Conservation (phyloP, 2,888 invertebrate species). For the Dicycla oo region DNA sequence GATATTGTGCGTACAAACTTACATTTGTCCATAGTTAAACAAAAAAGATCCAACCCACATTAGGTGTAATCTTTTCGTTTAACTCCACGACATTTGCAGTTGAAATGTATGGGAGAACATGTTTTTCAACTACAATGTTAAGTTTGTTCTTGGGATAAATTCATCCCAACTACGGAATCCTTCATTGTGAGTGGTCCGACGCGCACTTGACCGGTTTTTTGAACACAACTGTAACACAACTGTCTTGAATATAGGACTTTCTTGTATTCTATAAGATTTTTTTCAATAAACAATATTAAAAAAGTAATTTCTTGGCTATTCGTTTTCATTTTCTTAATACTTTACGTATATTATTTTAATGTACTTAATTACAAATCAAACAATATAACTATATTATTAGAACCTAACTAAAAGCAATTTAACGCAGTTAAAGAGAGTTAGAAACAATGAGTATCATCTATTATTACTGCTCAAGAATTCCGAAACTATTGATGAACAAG, state of each 20-base stretch:
- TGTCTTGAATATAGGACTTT: neutral
- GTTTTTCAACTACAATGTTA: too few species aligned
- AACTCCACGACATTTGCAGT: too few species aligned
- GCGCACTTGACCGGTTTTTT: too few species aligned
- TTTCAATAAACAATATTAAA: neutral
- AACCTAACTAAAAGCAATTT: constrained; percentile 2
- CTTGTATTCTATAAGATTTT: neutral
- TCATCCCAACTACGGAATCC: too few species aligned
- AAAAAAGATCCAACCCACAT: too few species aligned
- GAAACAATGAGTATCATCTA: constrained; percentile 20
- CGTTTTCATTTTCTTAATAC: neutral
- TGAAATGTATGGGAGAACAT: too few species aligned
- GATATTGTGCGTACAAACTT: too few species aligned
- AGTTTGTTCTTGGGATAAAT: too few species aligned
- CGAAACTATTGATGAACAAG: constrained; percentile 46
- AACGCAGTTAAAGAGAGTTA: constrained; percentile 14
- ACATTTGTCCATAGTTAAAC: too few species aligned
- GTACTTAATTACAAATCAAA: neutral
- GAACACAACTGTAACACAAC: too few species aligned
- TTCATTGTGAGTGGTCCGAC: too few species aligned
- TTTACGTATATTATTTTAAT: neutral
- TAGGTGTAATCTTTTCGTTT: too few species aligned
- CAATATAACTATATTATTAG: neutral
- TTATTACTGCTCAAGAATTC: constrained; percentile 37
- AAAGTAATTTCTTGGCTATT: neutral